These are phyloP conservation scores for Pseudomyrmex cubaensis DNA, from an alignment of 1,140 invertebrate genomes.

Conservation along the genomic window DNA sequence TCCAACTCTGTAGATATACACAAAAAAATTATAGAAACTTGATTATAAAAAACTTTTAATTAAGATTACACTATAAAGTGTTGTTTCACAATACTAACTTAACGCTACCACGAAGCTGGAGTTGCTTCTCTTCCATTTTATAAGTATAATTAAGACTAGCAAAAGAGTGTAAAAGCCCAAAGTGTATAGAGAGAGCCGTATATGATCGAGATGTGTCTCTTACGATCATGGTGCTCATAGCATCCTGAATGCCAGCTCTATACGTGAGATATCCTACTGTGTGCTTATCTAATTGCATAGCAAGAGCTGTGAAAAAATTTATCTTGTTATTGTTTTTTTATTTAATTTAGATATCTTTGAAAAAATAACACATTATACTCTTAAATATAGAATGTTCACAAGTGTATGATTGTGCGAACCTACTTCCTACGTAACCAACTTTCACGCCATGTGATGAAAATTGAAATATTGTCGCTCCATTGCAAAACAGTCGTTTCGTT, in stretches of 20 bases:
- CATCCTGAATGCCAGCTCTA: constrained; percentile 89
- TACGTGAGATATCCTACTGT: constrained; percentile 95
- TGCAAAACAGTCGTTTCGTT: constrained; percentile 90
- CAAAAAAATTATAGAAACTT: constrained; percentile 2
- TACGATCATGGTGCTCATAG: constrained; percentile 92
- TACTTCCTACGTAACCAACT: constrained; percentile 90
- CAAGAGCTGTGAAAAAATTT: constrained; percentile 88
- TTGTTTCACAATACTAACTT: constrained; percentile 88
- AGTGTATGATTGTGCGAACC: constrained; percentile 76
- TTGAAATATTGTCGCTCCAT: constrained; percentile 89
- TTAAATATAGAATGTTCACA: not conserved
- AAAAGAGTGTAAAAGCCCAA: constrained; percentile 93
- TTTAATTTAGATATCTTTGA: not conserved
- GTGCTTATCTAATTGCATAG: constrained; percentile 93
- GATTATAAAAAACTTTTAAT: not conserved
- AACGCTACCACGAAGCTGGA: constrained; percentile 90
- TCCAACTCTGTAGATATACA: constrained; percentile 88
- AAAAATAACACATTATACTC: constrained; percentile 7
- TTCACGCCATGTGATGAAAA: constrained; percentile 90
- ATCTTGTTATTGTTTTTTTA: too few relatives aligned
- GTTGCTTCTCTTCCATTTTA: constrained; percentile 91
- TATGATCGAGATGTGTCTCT: constrained; percentile 89
- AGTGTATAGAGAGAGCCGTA: constrained; percentile 90
- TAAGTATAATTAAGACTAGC: constrained; percentile 90
- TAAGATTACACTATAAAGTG: not conserved